phyloP scores from a whole-genome alignment of 2,888 invertebrate genomes.

The Allophyes oxyacanthae region DNA sequence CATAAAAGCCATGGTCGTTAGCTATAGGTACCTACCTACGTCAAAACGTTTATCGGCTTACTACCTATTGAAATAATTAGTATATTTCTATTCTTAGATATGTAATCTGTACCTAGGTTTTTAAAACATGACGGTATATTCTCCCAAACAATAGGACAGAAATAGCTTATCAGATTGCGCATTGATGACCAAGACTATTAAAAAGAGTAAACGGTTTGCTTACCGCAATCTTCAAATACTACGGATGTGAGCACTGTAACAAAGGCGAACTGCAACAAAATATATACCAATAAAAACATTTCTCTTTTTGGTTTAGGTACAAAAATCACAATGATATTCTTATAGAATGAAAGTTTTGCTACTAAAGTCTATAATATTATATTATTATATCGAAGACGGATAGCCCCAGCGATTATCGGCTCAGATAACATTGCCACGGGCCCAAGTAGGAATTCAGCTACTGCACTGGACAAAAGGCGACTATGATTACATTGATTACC shows the following conservation, averaged over 20 bases:
- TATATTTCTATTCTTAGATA: too few species aligned
- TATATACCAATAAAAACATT: slow-evolving; percentile 62
- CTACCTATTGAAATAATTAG: too few species aligned
- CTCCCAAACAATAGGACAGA: too few species aligned
- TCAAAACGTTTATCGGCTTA: too few species aligned
- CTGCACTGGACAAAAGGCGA: slow-evolving; percentile 61
- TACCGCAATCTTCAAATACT: slow-evolving; percentile 80
- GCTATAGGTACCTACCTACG: too few species aligned
- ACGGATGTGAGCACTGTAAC: slow-evolving; percentile 65
- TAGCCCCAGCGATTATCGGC: slow-evolving; percentile 67
- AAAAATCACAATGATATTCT: slow-evolving; percentile 45
- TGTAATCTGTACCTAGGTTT: too few species aligned
- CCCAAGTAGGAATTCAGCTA: slow-evolving; percentile 51
- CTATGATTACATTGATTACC: slow-evolving; percentile 54
- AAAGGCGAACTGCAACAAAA: slow-evolving; percentile 59
- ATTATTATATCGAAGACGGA: slow-evolving; percentile 47
- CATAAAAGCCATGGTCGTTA: too few species aligned
- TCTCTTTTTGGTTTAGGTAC: slow-evolving; percentile 33
- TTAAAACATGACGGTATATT: too few species aligned
- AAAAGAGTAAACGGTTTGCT: slow-evolving; percentile 47
- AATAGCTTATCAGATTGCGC: too few species aligned
- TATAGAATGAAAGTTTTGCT: slow-evolving; percentile 59
- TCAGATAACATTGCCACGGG: slow-evolving; percentile 68
- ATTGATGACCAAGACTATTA: too few species aligned
- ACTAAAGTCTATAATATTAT: slow-evolving; percentile 47